Conservation (phyloP, 2,797 vertebrate genomes). For the Poecilia gillii region DNA sequence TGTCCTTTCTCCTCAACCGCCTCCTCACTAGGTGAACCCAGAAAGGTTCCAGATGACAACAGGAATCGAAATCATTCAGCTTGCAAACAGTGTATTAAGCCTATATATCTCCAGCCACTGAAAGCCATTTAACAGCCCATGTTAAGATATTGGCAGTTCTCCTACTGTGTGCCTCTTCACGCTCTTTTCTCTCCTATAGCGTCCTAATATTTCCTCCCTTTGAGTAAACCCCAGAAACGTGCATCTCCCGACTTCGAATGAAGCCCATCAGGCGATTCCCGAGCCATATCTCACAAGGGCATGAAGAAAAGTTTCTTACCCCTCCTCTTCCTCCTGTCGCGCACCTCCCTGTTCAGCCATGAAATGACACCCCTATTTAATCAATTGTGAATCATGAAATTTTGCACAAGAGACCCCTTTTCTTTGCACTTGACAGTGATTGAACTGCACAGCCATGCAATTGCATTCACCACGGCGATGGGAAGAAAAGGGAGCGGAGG, state of each 20-base stretch:
- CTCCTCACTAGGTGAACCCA: slow-evolving; percentile 31
- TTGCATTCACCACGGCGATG: slow-evolving; percentile 76
- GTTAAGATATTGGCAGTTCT: slow-evolving; percentile 58
- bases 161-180: slow-evolving; percentile 35
- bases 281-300: slow-evolving; percentile 73
- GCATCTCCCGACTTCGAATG: slow-evolving; percentile 61
- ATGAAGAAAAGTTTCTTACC: slow-evolving; percentile 54
- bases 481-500: slow-evolving; percentile 61
- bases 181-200: slow-evolving; percentile 13
- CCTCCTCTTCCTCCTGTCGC: slow-evolving; percentile 12
- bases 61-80: slow-evolving; percentile 52
- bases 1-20: slow-evolving; percentile 10
- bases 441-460: slow-evolving; percentile 82
- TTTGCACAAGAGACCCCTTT: slow-evolving; percentile 80
- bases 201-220: slow-evolving; percentile 40
- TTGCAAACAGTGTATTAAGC: slow-evolving; percentile 43
- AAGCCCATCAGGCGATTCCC: slow-evolving; percentile 61
- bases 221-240: slow-evolving; percentile 62
- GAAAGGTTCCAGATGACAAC: slow-evolving; percentile 64
- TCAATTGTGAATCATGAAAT: slow-evolving; percentile 82
- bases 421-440: slow-evolving; percentile 81
- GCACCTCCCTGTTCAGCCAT: slow-evolving; percentile 75
- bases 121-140: slow-evolving; percentile 55
- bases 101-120: slow-evolving; percentile 46
- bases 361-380: slow-evolving; percentile 81